Evolutionary conservation across 2,888 invertebrate genomes (phyloP), one percentile per base, ranked within the genome.

Genomic region (Rotaria macrura): DNA sequence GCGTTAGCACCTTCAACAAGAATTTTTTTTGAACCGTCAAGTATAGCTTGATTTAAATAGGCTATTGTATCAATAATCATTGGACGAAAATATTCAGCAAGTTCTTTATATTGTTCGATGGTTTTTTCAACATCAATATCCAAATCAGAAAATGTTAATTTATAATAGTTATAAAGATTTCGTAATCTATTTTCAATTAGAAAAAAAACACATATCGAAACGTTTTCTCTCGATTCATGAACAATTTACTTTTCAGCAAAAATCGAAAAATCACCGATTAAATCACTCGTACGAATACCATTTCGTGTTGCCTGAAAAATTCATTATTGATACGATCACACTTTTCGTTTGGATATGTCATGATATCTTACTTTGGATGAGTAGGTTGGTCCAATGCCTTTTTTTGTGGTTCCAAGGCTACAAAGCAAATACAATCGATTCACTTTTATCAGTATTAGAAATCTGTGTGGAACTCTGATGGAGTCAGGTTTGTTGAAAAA

Each of bases 1-100:
- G 98, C 99, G 91, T 99, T 99, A 55, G 99, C 99, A 72, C 99
- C 99, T 91, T 97, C 97, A 0, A 97, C 95, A 72, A 97, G 92
- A 87, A 97, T 94, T 87, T 93, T 94, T 90, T 95, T 95, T 52
- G 89, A 89, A 23, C 93, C 92, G 83, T 92, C 79, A 83, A 88
- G 92, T 84, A 98, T 92, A 79, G 94, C 94, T 87, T 93, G 93
- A 91, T 96, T 94, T 86, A 99, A 91, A 90, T 94, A 96, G 25
- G 94, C 94, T 54, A 97, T 95, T 0, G 97, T 96, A 90, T 99
- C 98, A 84, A 93, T 93, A 2, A 97, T 97, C 88, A 95, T 92
- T 0, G 97, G 96, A 84, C 94, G 93, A 85, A 93, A 93, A 89
- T 93, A 93, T 85, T 94, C 94, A 0, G 94, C 94, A 90, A 94